These are phyloP conservation scores for Ceratotherium simum DNA, from an alignment of 2,113 vertebrate species.

Conservation along the genomic window DNA sequence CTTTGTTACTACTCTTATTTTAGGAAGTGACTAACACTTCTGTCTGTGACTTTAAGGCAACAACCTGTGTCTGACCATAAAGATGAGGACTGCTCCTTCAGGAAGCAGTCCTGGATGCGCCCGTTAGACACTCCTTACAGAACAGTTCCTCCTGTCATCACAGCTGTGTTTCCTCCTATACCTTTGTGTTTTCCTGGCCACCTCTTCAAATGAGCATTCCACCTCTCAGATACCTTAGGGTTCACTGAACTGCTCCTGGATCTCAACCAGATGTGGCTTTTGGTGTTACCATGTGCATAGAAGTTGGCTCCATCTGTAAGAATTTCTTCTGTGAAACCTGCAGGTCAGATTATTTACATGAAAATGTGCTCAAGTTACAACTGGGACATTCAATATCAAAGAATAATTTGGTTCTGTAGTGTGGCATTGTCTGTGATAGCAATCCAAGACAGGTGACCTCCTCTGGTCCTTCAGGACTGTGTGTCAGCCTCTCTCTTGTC, in stretches of 20 bases:
- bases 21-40: background rate
- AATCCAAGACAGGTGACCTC: background rate
- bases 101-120: background rate
- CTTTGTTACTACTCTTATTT: background rate
- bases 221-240: background rate
- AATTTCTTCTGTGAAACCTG: background rate
- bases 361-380: background rate
- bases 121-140: background rate
- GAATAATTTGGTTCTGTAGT: background rate
- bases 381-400: background rate
- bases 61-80: background rate
- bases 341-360: background rate
- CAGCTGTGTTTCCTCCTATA: background rate
- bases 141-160: background rate
- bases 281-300: background rate
- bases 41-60: background rate
- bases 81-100: rapidly evolving
- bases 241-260: background rate
- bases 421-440: background rate
- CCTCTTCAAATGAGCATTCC: background rate
- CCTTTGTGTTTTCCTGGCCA: background rate
- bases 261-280: slow-evolving; percentile 15
- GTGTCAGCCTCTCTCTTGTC: background rate
- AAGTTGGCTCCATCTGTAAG: slow-evolving; percentile 1
- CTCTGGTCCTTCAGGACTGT: background rate